Percentiles rank a stretch among this genome's conserved stretches.
Conservation (phyloP, 2,888 invertebrate species). For the Blomia tropicalis region DNA sequence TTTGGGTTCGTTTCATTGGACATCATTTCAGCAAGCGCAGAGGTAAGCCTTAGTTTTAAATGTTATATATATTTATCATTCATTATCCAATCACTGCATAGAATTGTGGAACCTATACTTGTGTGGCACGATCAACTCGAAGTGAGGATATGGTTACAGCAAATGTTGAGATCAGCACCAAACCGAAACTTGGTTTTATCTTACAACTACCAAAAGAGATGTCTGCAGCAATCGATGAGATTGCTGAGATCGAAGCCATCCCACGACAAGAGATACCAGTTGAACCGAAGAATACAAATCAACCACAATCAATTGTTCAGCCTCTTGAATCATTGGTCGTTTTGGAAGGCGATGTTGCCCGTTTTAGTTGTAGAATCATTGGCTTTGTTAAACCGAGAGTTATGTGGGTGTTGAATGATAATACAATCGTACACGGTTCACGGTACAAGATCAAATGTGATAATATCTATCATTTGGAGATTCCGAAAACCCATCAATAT, state of each 20-base stretch:
- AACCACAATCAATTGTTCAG: slow-evolving; percentile 84
- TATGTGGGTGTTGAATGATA: slow-evolving; percentile 94
- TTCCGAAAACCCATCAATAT: slow-evolving; percentile 89
- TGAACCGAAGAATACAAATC: no score
- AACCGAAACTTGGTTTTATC: no score
- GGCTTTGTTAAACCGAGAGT: slow-evolving; percentile 91
- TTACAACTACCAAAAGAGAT: slow-evolving; percentile 84
- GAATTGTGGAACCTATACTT: no score
- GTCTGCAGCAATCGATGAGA: slow-evolving; percentile 75
- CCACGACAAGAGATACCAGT: no score
- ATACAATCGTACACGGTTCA: slow-evolving; percentile 78
- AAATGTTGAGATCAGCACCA: no score
- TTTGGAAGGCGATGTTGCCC: slow-evolving; percentile 87
- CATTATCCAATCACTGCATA: no score
- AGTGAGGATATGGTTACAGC: no score
- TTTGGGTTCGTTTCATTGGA: no score
- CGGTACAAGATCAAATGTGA: slow-evolving; percentile 91
- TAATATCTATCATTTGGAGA: slow-evolving; percentile 96
- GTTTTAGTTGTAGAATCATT: slow-evolving; percentile 92
- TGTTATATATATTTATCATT: neutral
- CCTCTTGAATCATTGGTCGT: slow-evolving; percentile 77
- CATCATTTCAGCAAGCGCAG: no score
- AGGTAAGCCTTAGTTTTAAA: no score
- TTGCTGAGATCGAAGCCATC: slow-evolving; percentile 91
- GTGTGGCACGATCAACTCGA: no score